phyloP scores from a whole-genome alignment of 2,797 vertebrate species.

The Etheostoma perlongum region DNA sequence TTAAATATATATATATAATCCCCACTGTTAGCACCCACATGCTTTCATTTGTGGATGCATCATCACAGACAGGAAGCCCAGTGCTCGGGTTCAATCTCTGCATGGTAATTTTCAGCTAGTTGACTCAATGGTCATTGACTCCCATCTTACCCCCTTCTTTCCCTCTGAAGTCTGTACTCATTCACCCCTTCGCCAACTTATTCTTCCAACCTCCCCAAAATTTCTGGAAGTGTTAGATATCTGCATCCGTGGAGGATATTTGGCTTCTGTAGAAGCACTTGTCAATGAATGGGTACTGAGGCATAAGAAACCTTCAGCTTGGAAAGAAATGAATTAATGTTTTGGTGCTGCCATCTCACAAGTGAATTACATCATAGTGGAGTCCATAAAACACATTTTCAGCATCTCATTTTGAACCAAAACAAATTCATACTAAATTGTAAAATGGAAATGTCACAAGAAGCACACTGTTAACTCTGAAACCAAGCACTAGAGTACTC shows the following conservation, averaged over 20 bases:
- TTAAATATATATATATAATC: slow-evolving; percentile 3
- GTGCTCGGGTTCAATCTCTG: slow-evolving; percentile 53
- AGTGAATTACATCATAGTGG: not conserved
- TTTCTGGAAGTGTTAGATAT: slow-evolving; percentile 57
- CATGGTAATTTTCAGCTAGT: slow-evolving; percentile 58
- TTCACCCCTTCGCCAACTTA: slow-evolving; percentile 71
- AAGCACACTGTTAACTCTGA: not conserved
- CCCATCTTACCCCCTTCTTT: slow-evolving; percentile 54
- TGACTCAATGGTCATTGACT: slow-evolving; percentile 80
- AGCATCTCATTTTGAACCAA: not conserved
- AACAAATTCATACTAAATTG: not conserved
- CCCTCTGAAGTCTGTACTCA: slow-evolving; percentile 66
- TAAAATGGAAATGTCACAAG: not conserved
- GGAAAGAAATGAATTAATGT: not conserved
- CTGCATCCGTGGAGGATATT: slow-evolving; percentile 52
- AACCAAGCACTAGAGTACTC: not conserved
- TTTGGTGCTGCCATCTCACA: not conserved
- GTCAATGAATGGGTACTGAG: slow-evolving; percentile 53
- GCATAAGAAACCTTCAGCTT: slow-evolving; percentile 19
- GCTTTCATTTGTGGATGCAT: slow-evolving; percentile 45
- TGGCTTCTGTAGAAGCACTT: slow-evolving; percentile 40
- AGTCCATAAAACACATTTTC: not conserved
- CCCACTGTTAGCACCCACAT: slow-evolving; percentile 11
- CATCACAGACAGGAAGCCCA: slow-evolving; percentile 70
- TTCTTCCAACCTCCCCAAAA: slow-evolving; percentile 65